These are phyloP conservation scores for Corydoras maculifer DNA, from an alignment of 2,113 vertebrate genomes.

Conservation along the genomic window DNA sequence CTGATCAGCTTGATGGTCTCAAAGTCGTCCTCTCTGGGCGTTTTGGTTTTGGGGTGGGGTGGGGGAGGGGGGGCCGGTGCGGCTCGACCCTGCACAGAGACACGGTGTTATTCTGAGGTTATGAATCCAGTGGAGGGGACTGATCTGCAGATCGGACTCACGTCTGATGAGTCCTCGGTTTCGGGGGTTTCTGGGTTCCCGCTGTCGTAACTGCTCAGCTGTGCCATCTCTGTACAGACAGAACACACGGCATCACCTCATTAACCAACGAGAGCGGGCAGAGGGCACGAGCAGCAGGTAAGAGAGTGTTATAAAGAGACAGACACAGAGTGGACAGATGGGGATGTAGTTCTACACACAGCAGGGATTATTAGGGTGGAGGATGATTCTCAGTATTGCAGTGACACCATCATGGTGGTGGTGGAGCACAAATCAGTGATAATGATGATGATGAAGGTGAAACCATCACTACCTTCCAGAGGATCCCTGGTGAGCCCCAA, in stretches of 20 bases:
- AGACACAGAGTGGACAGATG: too few relatives aligned
- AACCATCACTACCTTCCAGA: slow-evolving; percentile 74
- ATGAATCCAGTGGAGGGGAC: too few relatives aligned
- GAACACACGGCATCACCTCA: neutral
- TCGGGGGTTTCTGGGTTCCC: slow-evolving; percentile 84
- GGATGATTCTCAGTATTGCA: too few relatives aligned
- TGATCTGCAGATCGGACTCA: slow-evolving; percentile 51
- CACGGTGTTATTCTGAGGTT: too few relatives aligned
- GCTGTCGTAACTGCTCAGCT: slow-evolving; percentile 92
- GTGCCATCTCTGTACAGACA: slow-evolving; percentile 83
- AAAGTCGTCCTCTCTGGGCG: slow-evolving; percentile 91
- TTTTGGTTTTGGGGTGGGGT: slow-evolving; percentile 71
- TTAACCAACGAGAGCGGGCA: neutral
- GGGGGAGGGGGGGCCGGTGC: slow-evolving; percentile 61
- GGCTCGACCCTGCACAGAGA: slow-evolving; percentile 65
- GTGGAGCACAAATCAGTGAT: too few relatives aligned
- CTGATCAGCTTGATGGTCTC: slow-evolving; percentile 97
- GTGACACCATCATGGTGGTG: too few relatives aligned
- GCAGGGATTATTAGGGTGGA: too few relatives aligned
- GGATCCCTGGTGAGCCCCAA: slow-evolving; percentile 95
- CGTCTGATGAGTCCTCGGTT: slow-evolving; percentile 85
- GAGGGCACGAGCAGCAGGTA: too few relatives aligned
- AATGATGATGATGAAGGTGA: neutral
- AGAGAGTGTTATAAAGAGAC: too few relatives aligned
- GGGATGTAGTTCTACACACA: too few relatives aligned